Conservation (phyloP, 2,113 vertebrate species). For the Oreochromis aureus region DNA sequence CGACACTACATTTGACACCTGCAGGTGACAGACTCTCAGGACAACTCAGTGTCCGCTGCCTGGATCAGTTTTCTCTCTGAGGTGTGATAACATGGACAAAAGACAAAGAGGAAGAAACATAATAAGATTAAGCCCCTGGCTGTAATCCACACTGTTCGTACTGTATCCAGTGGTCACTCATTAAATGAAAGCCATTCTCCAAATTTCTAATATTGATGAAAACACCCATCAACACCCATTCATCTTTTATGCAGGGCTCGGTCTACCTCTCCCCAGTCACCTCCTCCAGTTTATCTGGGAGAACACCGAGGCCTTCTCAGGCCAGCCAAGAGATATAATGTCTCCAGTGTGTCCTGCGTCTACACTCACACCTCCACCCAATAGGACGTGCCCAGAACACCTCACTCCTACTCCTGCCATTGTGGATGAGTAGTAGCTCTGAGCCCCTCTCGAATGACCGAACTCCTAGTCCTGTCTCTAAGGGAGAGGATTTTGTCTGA, state of each 20-base stretch:
- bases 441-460: background rate
- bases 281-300: background rate
- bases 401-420: background rate
- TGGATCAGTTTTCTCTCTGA: conserved; percentile 30
- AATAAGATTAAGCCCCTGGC: background rate
- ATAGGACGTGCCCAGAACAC: background rate
- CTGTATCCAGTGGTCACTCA: background rate
- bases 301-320: background rate
- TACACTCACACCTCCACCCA: background rate
- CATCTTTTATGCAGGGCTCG: background rate
- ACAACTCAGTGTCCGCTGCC: background rate
- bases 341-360: background rate
- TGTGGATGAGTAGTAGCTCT: background rate
- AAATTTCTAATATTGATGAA: background rate
- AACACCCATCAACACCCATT: background rate
- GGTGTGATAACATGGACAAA: background rate
- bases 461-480: background rate
- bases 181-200: background rate
- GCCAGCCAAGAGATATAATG: background rate
- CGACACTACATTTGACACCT: conserved; percentile 35
- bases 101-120: conserved; percentile 15
- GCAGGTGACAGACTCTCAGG: conserved; percentile 46
- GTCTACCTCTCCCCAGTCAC: background rate
- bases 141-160: background rate
- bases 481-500: background rate